phyloP scores from a whole-genome alignment of 1,140 invertebrate species.

The Macrosteles quadrilineatus region DNA sequence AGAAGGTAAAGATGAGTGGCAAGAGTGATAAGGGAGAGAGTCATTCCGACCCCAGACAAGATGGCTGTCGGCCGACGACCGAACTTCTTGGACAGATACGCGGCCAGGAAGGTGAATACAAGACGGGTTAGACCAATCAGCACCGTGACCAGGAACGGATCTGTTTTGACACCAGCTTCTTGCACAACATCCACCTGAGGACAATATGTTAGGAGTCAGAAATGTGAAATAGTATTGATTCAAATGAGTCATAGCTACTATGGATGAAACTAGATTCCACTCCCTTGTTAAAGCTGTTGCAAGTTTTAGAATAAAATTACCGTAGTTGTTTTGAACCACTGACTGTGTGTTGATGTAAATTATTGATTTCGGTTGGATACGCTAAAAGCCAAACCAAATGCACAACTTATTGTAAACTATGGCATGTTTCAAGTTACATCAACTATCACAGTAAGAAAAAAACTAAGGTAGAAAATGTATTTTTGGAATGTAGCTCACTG shows the following conservation, averaged over 20 bases:
- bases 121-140: slow-evolving; percentile 59
- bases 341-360: too few relatives aligned
- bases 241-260: neutral
- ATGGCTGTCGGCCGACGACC: slow-evolving; percentile 59
- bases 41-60: slow-evolving; percentile 62
- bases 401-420: too few relatives aligned
- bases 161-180: slow-evolving; percentile 58
- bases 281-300: too few relatives aligned
- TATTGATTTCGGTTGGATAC: too few relatives aligned
- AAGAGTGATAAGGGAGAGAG: slow-evolving; percentile 57
- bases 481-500: too few relatives aligned
- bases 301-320: too few relatives aligned
- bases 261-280: neutral
- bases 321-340: too few relatives aligned
- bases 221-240: slow-evolving; percentile 24
- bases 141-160: slow-evolving; percentile 59
- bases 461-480: too few relatives aligned
- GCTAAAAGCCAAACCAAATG: too few relatives aligned
- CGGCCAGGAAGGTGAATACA: slow-evolving; percentile 56
- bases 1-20: slow-evolving; percentile 53
- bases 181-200: slow-evolving; percentile 58
- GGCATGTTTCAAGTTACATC: too few relatives aligned
- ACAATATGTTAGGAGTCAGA: neutral
- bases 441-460: too few relatives aligned
- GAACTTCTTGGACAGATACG: slow-evolving; percentile 57